Evolutionary conservation across 2,797 vertebrate species (phyloP), one percentile per base, ranked within the genome.

Genomic region (Aselliscus stoliczkanus): DNA sequence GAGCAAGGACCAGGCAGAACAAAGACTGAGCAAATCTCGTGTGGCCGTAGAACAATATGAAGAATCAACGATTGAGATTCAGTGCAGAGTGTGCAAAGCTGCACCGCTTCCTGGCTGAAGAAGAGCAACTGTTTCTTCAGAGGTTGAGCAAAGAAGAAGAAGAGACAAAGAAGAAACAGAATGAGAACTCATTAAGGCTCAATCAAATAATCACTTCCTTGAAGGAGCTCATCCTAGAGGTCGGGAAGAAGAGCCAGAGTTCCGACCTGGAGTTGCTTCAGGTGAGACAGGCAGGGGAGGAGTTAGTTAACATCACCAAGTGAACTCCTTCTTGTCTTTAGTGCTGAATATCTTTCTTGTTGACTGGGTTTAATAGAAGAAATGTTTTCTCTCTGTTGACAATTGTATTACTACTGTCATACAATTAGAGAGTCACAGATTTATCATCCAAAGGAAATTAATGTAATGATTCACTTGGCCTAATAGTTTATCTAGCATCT

Each of bases 111-210:
- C 62, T 96, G 60, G 39, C 11, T 5, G 92, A 96, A 14, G 92
- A 95, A 64, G 89, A 92, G 29, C 73, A 89, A 3, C 31, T 73
- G 34, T 80, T 88, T 62, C 84, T 96, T 89, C 50, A 96, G 89
- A 92, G 65, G 37, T 34, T 96, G 34, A 92, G 34, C 9, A 15
- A 54, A 44, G 95, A 96, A 69, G 95, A 96, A 39, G 79, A 88
- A 54, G 89, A 94, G 65, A 69, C 54, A 1, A 73, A 84, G 84
- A 85, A 60, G 72, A 85, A 73, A 27, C 54, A 72, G 31, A 60
- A 50, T 11, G 84, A 94, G 89, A 92, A 85, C 72, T 88, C 21
- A 1, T 44, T 60, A 39, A 79, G 31, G 73, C 84, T 96, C 65
- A 42, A 47, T n/a, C 79, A 84, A 0, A 69, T 17, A 3, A 62